Evolutionary conservation across 2,797 vertebrate species (phyloP), one percentile per base, ranked within the genome.

Genomic region (Fistularia tabacaria): DNA sequence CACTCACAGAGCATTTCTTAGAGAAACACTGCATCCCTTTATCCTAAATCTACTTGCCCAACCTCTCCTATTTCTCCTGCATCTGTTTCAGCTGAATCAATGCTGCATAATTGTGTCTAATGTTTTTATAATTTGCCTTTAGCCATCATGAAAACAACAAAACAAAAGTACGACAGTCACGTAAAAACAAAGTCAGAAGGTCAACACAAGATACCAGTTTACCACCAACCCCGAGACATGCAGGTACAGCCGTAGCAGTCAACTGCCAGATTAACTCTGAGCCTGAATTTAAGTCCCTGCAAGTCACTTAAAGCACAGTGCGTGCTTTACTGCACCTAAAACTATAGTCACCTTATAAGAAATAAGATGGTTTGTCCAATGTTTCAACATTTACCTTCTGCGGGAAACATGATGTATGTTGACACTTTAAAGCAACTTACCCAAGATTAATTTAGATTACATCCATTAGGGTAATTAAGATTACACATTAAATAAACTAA

Each of bases 161-260:
- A 2, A 2, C 25, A 25, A 25, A 5, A 71, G 39, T 56, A 66
- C 6, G 11, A 58, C 63, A 51, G 48, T 54, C 64, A 71, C 55
- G 71, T 73, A 25, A 25, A 25, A 25, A 65, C 59, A 37, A 57
- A 62, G 72, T 81, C 74, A 76, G 74, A 64, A 62, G 79, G 54
- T 71, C 42, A 3, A 61, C 25, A 2, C 73, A 73, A 80, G 79
- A 81, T 64, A 74, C 51, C 59, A 51, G 54, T 59, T 65, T 50
- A 39, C 12, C 12, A 1, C 14, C 13, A 15, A n/a, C 10, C 12
- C 40, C 47, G 6, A 44, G 10, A 10, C 25, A 46, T 36, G 46
- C 36, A 44, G 1, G 65, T 15, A 54, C 25, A 51, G 74, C 53
- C 47, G 38, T 38, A 49, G 12, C 9, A 44, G 37, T 74, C 61